phyloP scores from a whole-genome alignment of 2,797 vertebrate genomes.

The Acipenser transmontanus region DNA sequence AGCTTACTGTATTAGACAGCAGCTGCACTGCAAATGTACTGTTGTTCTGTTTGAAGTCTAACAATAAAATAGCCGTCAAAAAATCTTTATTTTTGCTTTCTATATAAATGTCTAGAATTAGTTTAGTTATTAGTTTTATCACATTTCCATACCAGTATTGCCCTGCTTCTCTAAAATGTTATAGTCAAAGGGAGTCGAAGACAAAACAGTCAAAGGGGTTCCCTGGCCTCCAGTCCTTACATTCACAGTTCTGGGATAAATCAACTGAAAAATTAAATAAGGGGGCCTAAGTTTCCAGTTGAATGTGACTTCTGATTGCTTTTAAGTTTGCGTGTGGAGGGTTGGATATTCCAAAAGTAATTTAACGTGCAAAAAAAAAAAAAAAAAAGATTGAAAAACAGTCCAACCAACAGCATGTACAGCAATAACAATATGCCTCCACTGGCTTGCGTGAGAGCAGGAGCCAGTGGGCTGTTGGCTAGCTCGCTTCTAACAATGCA shows the following conservation, averaged over 20 bases:
- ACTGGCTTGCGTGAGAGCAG: conserved; percentile 5
- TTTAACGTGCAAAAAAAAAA: neutral
- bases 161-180: no score
- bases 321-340: neutral
- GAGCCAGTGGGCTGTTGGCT: conserved; percentile 2
- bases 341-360: neutral
- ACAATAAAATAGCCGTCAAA: no score
- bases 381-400: neutral
- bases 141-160: no score
- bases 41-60: no score
- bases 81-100: no score
- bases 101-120: no score
- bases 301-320: neutral
- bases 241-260: neutral
- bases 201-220: no score
- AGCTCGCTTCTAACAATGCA: neutral
- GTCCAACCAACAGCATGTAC: neutral
- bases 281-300: neutral
- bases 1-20: no score
- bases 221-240: no score
- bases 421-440: conserved; percentile 3
- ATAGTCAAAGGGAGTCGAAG: no score
- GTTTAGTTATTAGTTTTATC: no score
- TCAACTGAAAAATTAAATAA: neutral
- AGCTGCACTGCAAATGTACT: no score